Evolutionary conservation across 2,888 invertebrate species (phyloP).

Genomic region (Deilephila elpenor): DNA sequence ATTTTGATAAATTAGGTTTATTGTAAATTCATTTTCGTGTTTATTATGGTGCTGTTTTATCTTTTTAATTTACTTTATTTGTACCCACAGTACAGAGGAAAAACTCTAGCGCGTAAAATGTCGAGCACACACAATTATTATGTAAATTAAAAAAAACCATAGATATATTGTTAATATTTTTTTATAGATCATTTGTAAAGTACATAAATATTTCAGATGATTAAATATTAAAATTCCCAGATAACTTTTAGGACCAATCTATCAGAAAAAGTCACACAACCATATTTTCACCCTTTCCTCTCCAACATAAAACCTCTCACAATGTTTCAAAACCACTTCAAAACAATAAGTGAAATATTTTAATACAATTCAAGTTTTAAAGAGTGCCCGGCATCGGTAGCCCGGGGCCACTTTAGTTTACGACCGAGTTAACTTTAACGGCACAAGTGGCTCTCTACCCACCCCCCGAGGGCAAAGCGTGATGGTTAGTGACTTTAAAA

Average conservation of each 20-base stretch:
- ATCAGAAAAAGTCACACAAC: not conserved
- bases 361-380: conserved; percentile 41
- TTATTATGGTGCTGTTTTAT: too few relatives aligned
- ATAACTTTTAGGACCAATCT: not conserved
- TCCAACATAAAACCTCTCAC: conserved; percentile 31
- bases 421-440: conserved; percentile 35
- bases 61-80: too few relatives aligned
- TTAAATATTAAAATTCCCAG: too few relatives aligned
- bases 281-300: not conserved
- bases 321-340: conserved; percentile 56
- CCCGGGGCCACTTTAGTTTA: conserved; percentile 51
- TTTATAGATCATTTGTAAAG: too few relatives aligned
- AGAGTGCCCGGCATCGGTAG: conserved; percentile 56
- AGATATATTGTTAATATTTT: too few relatives aligned
- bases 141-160: too few relatives aligned
- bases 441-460: conserved; percentile 27
- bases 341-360: conserved; percentile 35
- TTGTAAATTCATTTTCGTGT: too few relatives aligned
- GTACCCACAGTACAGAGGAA: too few relatives aligned
- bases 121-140: too few relatives aligned
- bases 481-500: conserved; percentile 26
- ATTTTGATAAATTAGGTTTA: too few relatives aligned
- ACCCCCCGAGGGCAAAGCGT: conserved; percentile 17
- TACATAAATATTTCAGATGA: too few relatives aligned
- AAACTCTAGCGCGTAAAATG: too few relatives aligned